Evolutionary conservation across 2,113 vertebrate species (phyloP).

Genomic region (Corvus moneduloides): DNA sequence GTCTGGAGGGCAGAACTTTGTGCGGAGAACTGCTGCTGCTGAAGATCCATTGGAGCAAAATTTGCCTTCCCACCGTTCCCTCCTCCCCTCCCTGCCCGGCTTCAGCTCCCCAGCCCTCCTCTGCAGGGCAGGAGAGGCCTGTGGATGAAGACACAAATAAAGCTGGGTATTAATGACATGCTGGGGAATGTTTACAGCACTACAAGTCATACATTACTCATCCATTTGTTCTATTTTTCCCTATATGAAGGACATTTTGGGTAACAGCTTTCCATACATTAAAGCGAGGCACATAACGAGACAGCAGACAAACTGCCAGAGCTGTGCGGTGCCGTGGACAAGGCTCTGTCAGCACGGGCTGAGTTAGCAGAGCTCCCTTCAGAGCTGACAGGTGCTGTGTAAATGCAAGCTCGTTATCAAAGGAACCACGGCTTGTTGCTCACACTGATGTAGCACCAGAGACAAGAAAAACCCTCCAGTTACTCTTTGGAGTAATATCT

Average conservation of each 20-base stretch:
- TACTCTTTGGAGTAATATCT: background rate
- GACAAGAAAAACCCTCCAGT: background rate
- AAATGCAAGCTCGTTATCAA: background rate
- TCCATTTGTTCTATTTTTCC: background rate
- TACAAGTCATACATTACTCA: background rate
- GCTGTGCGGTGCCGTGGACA: background rate
- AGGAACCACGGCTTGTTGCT: background rate
- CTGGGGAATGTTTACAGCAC: slow-evolving; percentile 6
- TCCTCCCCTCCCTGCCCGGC: background rate
- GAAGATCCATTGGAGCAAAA: fast-evolving
- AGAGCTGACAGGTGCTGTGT: background rate
- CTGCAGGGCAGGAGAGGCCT: background rate
- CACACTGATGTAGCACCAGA: background rate
- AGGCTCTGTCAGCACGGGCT: background rate
- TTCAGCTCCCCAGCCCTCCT: background rate
- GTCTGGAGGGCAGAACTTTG: background rate
- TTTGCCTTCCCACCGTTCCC: fast-evolving
- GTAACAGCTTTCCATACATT: slow-evolving; percentile 34
- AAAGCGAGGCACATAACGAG: background rate
- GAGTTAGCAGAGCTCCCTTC: background rate
- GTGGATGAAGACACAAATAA: fast-evolving
- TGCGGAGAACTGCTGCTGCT: background rate
- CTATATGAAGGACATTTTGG: background rate
- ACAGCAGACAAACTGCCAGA: background rate
- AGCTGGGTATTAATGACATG: background rate